These are phyloP conservation scores for Drosophila lacteicornis DNA, from an alignment of 1,140 invertebrate genomes.

Conservation along the genomic window DNA sequence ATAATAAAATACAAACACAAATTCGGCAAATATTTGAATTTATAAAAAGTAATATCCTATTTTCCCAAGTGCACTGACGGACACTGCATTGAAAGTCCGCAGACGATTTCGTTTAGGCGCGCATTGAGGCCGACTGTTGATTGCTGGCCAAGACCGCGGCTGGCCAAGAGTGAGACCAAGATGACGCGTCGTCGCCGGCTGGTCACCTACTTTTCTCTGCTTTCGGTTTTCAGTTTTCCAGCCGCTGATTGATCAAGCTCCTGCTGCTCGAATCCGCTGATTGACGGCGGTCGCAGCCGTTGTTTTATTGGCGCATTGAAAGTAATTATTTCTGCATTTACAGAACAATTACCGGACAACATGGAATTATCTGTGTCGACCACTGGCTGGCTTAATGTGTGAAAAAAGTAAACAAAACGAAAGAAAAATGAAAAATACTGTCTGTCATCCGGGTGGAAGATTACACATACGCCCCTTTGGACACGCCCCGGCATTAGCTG, in stretches of 20 bases:
- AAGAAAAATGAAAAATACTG: conserved; percentile 32
- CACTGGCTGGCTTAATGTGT: conserved; percentile 72
- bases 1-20: too few species aligned
- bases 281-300: conserved; percentile 52
- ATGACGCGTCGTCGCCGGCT: conserved; percentile 40
- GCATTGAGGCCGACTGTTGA: conserved; percentile 55
- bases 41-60: not conserved
- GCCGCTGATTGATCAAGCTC: conserved; percentile 74
- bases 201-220: conserved; percentile 81
- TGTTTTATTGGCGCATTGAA: conserved; percentile 81
- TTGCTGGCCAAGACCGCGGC: conserved; percentile 40
- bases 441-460: conserved; percentile 72
- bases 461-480: conserved; percentile 76
- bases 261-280: conserved; percentile 77
- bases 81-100: conserved; percentile 68
- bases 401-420: conserved; percentile 46
- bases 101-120: conserved; percentile 76
- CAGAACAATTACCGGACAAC: conserved; percentile 82
- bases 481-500: conserved; percentile 53
- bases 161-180: conserved; percentile 34
- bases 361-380: conserved; percentile 80
- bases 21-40: too few species aligned
- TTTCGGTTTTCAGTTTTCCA: conserved; percentile 61
- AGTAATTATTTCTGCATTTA: conserved; percentile 84
- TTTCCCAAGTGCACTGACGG: conserved; percentile 3